phyloP scores from a whole-genome alignment of 2,888 invertebrate species.

The Theretra japonica region DNA sequence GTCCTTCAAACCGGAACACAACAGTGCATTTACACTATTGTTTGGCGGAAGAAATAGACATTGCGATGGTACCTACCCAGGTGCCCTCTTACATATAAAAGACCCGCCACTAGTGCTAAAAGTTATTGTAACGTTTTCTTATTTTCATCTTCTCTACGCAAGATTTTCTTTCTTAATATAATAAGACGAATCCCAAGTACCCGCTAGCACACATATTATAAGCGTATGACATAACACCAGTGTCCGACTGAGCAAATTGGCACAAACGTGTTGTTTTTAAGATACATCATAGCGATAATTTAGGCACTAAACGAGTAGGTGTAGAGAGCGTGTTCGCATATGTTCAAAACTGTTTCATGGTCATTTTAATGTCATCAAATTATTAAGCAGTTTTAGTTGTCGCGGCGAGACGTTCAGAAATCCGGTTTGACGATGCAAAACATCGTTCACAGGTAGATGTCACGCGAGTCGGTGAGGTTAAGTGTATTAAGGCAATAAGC shows the following conservation, averaged over 20 bases:
- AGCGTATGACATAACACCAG: constrained; percentile 53
- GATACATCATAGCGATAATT: constrained; percentile 33
- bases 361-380: constrained; percentile 67
- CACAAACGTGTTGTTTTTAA: constrained; percentile 41
- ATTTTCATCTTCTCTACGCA: too few species aligned
- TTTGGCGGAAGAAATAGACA: too few species aligned
- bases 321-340: constrained; percentile 34
- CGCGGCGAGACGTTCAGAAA: constrained; percentile 41
- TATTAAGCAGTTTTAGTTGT: constrained; percentile 33
- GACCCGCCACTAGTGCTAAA: too few species aligned
- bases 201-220: constrained; percentile 45
- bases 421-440: constrained; percentile 56
- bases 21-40: too few species aligned
- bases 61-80: too few species aligned
- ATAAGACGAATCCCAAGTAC: neutral
- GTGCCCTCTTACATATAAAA: too few species aligned
- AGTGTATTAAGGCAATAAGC: constrained; percentile 81
- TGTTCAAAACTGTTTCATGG: constrained; percentile 62
- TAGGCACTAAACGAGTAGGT: constrained; percentile 41
- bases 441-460: constrained; percentile 56
- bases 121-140: too few species aligned
- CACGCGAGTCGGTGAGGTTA: constrained; percentile 62
- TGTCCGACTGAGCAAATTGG: constrained; percentile 49
- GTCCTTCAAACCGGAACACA: too few species aligned
- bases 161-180: neutral